Evolutionary conservation across 2,113 vertebrate species (phyloP), one percentile per base, ranked within the genome.

Genomic region (Acanthisitta chloris): DNA sequence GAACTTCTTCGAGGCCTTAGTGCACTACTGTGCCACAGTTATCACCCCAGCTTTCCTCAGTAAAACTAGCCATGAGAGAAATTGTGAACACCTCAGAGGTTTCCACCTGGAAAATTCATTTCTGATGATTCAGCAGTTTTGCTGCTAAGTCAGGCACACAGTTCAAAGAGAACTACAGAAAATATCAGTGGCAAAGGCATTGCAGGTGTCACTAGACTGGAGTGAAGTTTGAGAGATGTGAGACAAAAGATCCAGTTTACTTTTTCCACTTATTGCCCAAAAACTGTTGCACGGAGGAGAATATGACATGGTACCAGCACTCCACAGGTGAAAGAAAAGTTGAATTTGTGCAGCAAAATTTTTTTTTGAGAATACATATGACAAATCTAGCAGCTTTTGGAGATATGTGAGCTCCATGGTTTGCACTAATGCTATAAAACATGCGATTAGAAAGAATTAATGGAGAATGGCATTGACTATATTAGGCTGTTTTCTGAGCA

Each of bases 11-110:
- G 5, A 7, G 3, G 3, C 17, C 42, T 78, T 24, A 26, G 19
- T 24, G 16, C 0, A 0, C 31, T 48, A 4, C 59, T 65, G 26
- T 17, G 17, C 25, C 21, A 34, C 14, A 71, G 34, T 6, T 34
- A 71, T 33, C 58, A 38, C 24, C 59, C 66, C 7, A 15, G 40
- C 9, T 54, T 71, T 59, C 43, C 66, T 29, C 34, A 51, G 59
- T 19, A 73, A 67, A 76, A 51, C 5, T 19, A 65, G 18, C 18
- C 34, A 34, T 0, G 0, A 42, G 33, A 66, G 23, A 65, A 69
- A 64, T 16, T 14, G 19, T 36, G 58, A 90, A 69, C 25, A 40
- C 23, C 28, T 72, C 42, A 14, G 66, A 64, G 16, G 20, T 43
- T 89, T 91, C 26, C 12, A 26, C 49, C 7, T 42, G 38, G 51